phyloP scores from a whole-genome alignment of 2,888 invertebrate genomes.

The Leistus spinibarbis region DNA sequence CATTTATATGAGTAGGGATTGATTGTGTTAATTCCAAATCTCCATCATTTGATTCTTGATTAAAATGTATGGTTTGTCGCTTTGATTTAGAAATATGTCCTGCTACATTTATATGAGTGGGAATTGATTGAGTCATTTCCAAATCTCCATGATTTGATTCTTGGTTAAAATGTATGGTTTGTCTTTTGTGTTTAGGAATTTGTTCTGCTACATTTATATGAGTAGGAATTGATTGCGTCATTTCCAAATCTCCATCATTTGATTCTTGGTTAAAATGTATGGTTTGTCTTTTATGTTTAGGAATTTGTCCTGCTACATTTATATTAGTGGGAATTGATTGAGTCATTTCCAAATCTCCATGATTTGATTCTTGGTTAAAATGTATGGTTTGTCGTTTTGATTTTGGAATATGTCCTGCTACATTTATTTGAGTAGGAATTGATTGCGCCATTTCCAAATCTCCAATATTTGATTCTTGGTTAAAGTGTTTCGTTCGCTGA shows the following conservation, averaged over 20 bases:
- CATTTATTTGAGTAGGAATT: neutral
- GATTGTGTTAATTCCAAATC: constrained; percentile 38
- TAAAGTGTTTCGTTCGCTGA: neutral
- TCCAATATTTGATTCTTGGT: neutral
- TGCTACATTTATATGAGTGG: neutral
- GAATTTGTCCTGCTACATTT: neutral
- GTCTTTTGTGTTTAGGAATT: neutral
- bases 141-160: neutral
- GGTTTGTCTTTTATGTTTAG: neutral
- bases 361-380: neutral
- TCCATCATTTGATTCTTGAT: neutral
- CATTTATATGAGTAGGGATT: neutral
- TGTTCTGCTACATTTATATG: constrained; percentile 1
- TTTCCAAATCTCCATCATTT: neutral
- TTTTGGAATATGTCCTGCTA: neutral
- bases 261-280: constrained; percentile 10
- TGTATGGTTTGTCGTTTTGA: neutral
- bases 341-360: neutral
- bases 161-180: constrained; percentile 7
- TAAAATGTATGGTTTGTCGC: neutral
- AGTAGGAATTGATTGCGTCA: constrained; percentile 10
- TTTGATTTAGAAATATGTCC: neutral
- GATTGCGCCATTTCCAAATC: neutral
- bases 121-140: constrained; percentile 11
- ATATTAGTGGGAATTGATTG: neutral